phyloP scores from a whole-genome alignment of 2,797 vertebrate species.

The Myiothlypis chrysogaster region DNA sequence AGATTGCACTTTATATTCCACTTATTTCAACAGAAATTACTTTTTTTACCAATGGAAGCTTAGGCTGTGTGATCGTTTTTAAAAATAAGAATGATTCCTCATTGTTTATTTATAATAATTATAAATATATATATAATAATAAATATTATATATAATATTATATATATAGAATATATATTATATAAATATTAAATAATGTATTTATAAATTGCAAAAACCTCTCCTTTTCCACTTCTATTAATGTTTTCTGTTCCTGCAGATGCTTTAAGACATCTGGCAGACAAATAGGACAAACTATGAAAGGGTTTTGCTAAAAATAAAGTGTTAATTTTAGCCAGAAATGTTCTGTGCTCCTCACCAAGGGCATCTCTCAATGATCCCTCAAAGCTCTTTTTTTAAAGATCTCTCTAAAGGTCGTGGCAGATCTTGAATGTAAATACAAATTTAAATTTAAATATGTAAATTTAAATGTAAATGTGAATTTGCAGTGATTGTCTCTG shows the following conservation, averaged over 20 bases:
- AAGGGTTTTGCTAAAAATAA: background rate
- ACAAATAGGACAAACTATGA: background rate
- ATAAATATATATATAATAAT: background rate
- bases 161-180: too few relatives aligned
- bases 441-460: background rate
- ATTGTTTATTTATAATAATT: background rate
- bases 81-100: background rate
- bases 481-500: background rate
- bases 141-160: too few relatives aligned
- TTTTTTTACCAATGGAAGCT: background rate
- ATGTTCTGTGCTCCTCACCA: fast-evolving
- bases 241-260: slow-evolving; percentile 13
- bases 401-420: background rate
- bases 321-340: background rate
- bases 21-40: background rate
- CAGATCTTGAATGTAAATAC: background rate
- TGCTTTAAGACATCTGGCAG: background rate
- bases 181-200: background rate
- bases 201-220: background rate
- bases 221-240: background rate
- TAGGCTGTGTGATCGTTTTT: background rate
- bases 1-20: background rate
- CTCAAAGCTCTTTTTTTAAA: background rate
- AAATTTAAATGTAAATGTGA: background rate
- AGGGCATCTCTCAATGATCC: background rate